Evolutionary conservation across 2,113 vertebrate genomes (phyloP).

Genomic region (Amazona vittata): DNA sequence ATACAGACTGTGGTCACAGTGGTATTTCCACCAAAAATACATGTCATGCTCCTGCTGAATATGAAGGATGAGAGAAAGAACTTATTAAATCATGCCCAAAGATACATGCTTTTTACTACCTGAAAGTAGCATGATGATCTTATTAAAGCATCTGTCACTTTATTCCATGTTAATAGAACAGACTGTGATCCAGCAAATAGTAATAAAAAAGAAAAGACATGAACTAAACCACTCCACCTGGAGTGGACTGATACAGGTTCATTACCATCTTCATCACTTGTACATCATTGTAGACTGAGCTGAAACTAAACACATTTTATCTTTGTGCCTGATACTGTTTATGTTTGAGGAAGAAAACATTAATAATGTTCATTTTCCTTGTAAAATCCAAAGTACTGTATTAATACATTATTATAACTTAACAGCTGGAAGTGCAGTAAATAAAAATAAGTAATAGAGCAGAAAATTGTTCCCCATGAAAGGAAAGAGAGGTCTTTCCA

Average conservation of each 20-base stretch:
- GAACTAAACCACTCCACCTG: neutral
- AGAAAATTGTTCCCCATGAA: neutral
- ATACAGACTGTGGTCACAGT: conserved; percentile 43
- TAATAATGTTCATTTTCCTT: neutral
- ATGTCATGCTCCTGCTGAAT: neutral
- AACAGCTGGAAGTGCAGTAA: neutral
- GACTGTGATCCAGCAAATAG: neutral
- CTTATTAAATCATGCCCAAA: neutral
- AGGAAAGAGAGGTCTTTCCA: neutral
- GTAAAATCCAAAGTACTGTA: neutral
- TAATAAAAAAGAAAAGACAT: neutral
- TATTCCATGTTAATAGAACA: neutral
- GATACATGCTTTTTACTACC: neutral
- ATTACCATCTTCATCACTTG: neutral
- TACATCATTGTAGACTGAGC: neutral
- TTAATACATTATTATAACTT: neutral
- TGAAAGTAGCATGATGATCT: neutral
- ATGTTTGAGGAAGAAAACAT: neutral
- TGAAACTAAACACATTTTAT: neutral
- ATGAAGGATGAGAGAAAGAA: conserved; percentile 16
- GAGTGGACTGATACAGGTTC: neutral
- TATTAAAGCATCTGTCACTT: neutral
- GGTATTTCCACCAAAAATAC: conserved; percentile 35
- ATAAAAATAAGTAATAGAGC: neutral
- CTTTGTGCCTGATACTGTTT: neutral